Conservation (phyloP, 1,140 invertebrate genomes). For the Trichomalopsis sarcophagae region DNA sequence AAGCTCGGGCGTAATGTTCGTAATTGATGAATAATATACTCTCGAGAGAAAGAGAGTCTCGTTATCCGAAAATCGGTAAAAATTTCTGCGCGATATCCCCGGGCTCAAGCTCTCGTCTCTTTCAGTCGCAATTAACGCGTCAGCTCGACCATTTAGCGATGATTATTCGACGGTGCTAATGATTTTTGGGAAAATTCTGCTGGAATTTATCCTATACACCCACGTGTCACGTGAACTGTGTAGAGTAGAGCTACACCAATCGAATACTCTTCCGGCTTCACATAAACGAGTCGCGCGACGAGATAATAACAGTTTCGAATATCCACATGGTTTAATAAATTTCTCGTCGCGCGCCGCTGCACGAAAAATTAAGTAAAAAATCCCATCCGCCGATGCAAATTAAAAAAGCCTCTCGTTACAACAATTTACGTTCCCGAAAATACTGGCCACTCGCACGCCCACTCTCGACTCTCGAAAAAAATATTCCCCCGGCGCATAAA, state of each 20-base stretch:
- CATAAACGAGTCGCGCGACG: no score
- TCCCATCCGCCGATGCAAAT: background rate
- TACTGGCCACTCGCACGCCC: background rate
- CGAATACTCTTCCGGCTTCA: no score
- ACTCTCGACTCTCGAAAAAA: background rate
- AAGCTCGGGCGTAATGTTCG: slow-evolving; percentile 28
- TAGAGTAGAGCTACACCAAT: no score
- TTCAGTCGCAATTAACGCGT: slow-evolving; percentile 46
- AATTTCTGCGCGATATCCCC: slow-evolving; percentile 28
- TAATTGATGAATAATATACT: slow-evolving; percentile 48
- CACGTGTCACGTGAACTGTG: background rate
- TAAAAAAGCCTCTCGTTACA: background rate
- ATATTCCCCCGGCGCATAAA: background rate
- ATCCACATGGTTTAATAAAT: background rate
- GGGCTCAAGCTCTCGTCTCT: background rate
- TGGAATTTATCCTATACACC: no score
- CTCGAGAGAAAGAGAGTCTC: background rate
- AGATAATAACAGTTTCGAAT: no score
- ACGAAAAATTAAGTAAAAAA: background rate
- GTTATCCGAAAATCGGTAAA: slow-evolving; percentile 48
- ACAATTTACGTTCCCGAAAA: background rate
- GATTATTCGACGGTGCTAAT: background rate
- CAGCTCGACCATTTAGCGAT: slow-evolving; percentile 34
- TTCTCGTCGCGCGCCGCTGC: background rate
- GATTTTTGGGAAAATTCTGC: background rate